These are phyloP conservation scores for Aldabrachelys gigantea DNA, from an alignment of 2,113 vertebrate species.

Conservation along the genomic window DNA sequence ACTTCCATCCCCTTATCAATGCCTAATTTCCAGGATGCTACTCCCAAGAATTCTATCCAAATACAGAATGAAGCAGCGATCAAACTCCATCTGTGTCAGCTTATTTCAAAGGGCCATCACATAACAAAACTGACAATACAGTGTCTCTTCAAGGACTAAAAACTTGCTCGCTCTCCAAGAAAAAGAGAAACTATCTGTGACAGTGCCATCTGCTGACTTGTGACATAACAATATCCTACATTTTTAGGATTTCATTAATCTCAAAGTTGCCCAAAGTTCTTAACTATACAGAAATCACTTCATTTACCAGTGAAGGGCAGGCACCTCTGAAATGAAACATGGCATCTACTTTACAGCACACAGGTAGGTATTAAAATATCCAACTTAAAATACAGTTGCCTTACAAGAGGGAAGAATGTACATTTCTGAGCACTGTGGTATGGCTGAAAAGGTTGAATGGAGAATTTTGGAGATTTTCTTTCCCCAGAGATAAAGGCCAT, in stretches of 20 bases:
- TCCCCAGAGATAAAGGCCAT: background rate
- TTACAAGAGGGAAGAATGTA: background rate
- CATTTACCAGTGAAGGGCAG: background rate
- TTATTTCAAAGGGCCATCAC: background rate
- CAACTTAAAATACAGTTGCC: background rate
- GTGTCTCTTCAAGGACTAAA: background rate
- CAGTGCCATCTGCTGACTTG: background rate
- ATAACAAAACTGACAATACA: background rate
- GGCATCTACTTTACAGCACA: background rate
- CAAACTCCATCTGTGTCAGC: background rate
- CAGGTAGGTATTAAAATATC: background rate
- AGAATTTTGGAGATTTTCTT: slow-evolving; percentile 4
- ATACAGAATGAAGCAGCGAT: background rate
- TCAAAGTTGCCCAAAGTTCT: background rate
- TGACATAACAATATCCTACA: background rate
- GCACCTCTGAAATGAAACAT: background rate
- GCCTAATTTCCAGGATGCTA: background rate
- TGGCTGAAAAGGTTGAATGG: background rate
- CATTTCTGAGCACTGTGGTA: background rate
- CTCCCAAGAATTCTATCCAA: background rate
- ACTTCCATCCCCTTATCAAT: background rate
- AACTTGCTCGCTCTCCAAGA: background rate
- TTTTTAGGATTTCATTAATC: background rate
- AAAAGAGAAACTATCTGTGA: background rate
- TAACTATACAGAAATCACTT: background rate